Evolutionary conservation across 2,888 invertebrate genomes (phyloP).

Genomic region (Dolichomitus sp.): DNA sequence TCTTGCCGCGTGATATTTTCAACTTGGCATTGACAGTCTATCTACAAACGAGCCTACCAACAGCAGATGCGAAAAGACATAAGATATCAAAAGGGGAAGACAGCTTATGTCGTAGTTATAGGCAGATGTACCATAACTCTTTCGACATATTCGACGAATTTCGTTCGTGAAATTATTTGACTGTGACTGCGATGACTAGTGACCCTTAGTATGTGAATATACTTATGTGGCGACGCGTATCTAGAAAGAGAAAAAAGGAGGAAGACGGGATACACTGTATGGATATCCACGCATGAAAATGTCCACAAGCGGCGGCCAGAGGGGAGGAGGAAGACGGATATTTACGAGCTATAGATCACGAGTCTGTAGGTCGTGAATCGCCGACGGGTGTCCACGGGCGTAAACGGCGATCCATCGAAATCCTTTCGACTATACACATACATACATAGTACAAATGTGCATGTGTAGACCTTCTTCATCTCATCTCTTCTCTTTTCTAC

Average conservation of each 20-base stretch:
- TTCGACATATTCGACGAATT: constrained; percentile 23
- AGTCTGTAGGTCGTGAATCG: constrained; percentile 67
- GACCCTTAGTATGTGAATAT: neutral
- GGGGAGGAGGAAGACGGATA: constrained; percentile 44
- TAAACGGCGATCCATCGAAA: constrained; percentile 68
- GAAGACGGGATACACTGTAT: neutral
- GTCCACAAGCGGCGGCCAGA: constrained; percentile 39
- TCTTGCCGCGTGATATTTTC: too few species aligned
- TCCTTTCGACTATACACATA: constrained; percentile 53
- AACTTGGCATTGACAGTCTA: neutral
- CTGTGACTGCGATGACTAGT: constrained; percentile 2
- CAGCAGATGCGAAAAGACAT: neutral
- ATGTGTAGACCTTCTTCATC: constrained; percentile 20
- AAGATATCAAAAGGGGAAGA: neutral
- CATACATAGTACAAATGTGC: neutral
- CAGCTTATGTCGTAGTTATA: neutral
- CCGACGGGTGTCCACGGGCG: constrained; percentile 61
- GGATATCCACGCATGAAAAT: constrained; percentile 50
- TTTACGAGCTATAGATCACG: constrained; percentile 72
- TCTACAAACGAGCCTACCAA: neutral
- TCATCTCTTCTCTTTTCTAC: constrained; percentile 50
- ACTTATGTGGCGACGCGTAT: constrained; percentile 26
- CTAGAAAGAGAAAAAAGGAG: neutral
- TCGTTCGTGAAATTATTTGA: constrained; percentile 22
- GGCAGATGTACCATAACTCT: constrained; percentile 19